Base-by-base conservation (phyloP, 2,888 invertebrate species). In the Lordiphosa andalusiaca region DNA sequence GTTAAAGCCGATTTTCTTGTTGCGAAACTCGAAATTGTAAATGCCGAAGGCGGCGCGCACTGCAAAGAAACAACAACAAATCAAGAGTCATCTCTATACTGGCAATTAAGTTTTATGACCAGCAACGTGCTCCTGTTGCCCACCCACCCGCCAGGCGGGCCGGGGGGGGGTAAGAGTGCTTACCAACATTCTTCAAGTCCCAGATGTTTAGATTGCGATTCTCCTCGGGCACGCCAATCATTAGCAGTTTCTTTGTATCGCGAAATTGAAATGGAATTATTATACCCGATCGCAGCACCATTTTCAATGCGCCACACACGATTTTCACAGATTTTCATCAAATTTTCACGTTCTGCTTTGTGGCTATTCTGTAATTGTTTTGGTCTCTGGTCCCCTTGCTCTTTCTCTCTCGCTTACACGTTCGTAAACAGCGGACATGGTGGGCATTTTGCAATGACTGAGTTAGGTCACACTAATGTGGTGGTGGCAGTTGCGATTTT, bases 251-350 rank as follows among this genome's bases (percentile, higher is more conserved):
- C 55, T 88, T 88, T 13, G 73, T 81, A 69, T 86, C 86, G 56
- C 88, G 85, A 73, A 84, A 87, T 76, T 86, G 87, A 87, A 88
- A 88, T 59, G 88, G 88, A 65, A 88, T 81, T 62, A 88, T 88
- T 53, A 83, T 84, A 49, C 88, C 80, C 62, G 87, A 84, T 53
- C 86, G 86, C 69, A 88, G 73, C 68, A 84, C 82, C 88, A 88
- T 88, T 74, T 80, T 87, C 65, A 66, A 75, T 70, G 73, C 70
- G 84, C 69, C 69, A 69, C 68, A 70, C 71, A 67, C 71, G 68
- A 71, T 76, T 83, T 84, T 81, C 66, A 74, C 81, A 84, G 77
- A 59, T 84, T 77, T 77, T 84, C 84, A 77, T 76, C 64, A 77
- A 77, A 76, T 84, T 78, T 80, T 58, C 67, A 84, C 84, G 71